A percentile compares a stretch with the other conserved stretches of the same genome.
phyloP scores from a whole-genome alignment of 2,888 invertebrate genomes.

The Stenurella melanura region DNA sequence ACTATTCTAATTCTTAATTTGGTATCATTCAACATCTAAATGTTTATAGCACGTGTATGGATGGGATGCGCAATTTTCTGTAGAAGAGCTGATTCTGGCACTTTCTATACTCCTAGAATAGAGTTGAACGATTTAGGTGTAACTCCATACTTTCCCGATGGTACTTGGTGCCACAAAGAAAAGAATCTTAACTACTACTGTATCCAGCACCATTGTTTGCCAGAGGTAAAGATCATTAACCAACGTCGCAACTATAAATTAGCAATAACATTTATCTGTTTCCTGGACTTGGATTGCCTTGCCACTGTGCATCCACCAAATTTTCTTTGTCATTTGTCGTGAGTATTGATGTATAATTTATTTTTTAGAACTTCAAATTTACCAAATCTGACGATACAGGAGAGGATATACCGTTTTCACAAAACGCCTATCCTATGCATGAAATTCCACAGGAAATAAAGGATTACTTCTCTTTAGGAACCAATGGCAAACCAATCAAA shows the following conservation, averaged over 20 bases:
- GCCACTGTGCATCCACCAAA: too few species aligned
- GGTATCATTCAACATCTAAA: background rate
- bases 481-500: constrained; percentile 78
- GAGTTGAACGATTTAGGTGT: constrained; percentile 84
- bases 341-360: constrained; percentile 28
- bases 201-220: constrained; percentile 84
- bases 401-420: constrained; percentile 78
- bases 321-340: background rate
- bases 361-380: constrained; percentile 77
- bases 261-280: too few species aligned
- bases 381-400: constrained; percentile 75
- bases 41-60: constrained; percentile 79
- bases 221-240: constrained; percentile 75
- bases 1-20: background rate
- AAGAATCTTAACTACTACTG: constrained; percentile 81
- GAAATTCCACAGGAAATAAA: constrained; percentile 74
- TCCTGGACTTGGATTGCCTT: too few species aligned
- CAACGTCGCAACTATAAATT: too few species aligned
- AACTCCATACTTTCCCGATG: constrained; percentile 86
- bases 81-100: constrained; percentile 78
- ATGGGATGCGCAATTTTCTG: constrained; percentile 89
- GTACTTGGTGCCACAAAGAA: constrained; percentile 86
- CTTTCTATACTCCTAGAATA: constrained; percentile 84
- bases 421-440: constrained; percentile 78
- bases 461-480: constrained; percentile 78